Base-by-base conservation (phyloP, 2,797 vertebrate species). In the Clarias platycephalus region DNA sequence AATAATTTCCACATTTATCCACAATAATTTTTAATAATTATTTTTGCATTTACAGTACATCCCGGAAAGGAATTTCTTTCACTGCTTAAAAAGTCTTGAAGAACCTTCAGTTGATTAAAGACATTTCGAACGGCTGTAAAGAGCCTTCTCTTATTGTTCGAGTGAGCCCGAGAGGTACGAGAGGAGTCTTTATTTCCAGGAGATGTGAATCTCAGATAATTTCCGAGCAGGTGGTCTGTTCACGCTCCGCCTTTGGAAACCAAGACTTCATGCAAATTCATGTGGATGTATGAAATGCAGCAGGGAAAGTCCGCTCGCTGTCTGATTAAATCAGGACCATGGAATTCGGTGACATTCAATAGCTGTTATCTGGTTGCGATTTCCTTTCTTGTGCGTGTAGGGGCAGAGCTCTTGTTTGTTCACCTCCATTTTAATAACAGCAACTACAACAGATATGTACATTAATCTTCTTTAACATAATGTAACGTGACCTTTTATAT, bases 271-370 rank as follows among this genome's bases (percentile, higher is more conserved):
- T 85, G 44, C 63, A 87, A 62, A 88, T 86, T 28, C 28, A 81
- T 62, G 44, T 44, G 10, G 26, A 44, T 67, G 53, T 66, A n/a
- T 18, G 82, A 85, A 67, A 37, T 63, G 49, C 63, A 37, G 44
- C 49, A n/a, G 86, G 88, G 86, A 53, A 87, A 89, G 85, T 88
- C 85, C 85, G 83, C 80, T 49, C 74, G 71, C 64, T 12, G 53
- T 77, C 68, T 86, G 81, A 84, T 84, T 85, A 80, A 85, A 86
- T 87, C 68, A 70, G 76, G 18, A 82, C 20, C 26, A 67, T 74
- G 81, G 83, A 86, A 84, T 86, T 80, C 78, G 67, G 80, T 80
- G 87, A 88, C 82, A 89, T 88, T 87, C 75, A 78, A 89, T 89
- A 86, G 44, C 49, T 82, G 76, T 78, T 88, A 89, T 83, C 77